Evolutionary conservation across 2,888 invertebrate genomes (phyloP), one percentile per base, ranked within the genome.

Genomic region (Stegana nigrithorax): DNA sequence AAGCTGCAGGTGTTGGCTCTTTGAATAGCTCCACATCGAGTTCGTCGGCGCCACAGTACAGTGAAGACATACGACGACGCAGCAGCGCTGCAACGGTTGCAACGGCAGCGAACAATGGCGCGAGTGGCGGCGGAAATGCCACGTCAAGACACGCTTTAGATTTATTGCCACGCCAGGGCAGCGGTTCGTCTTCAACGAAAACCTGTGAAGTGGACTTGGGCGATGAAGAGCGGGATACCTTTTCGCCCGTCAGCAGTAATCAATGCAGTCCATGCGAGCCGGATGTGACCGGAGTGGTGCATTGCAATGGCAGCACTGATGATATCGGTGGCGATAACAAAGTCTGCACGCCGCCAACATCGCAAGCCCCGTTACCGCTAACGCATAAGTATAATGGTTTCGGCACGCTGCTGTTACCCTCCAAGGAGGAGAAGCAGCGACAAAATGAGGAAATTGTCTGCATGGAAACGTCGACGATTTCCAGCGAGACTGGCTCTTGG

Each of bases 401-500:
- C 55, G 64, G 57, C 56, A 65, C 67, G 56, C 17, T 73, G 32
- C 73, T 78, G 58, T 71, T 80, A 23, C 73, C 83, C 1, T 83
- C 85, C 3, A 89, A 89, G 78, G 89, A 89, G 77, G 89, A 89
- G 72, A 89, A 90, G 69, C 89, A 89, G 72, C 85, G 88, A 21
- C 88, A 89, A 71, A 89, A 89, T 81, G 89, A 89, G 80, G 89
- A 89, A 77, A 89, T 89, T 66, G 88, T 89, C 17, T 88, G 88
- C 69, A 84, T 89, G 82, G 89, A 89, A 72, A 89, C 90, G 1
- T 89, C 90, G 4, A 90, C 90, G 1, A 85, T 89, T 59, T 90
- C 90, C 29, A 90, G 90, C 6, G 90, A 90, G 82, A 89, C 89
- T 17, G 89, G 89, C 47, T 89, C 90, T 17, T 90, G 90, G 90